Percentiles rank a stretch among this genome's conserved stretches.
phyloP scores from a whole-genome alignment of 2,888 invertebrate species.

The Thelaira solivaga region DNA sequence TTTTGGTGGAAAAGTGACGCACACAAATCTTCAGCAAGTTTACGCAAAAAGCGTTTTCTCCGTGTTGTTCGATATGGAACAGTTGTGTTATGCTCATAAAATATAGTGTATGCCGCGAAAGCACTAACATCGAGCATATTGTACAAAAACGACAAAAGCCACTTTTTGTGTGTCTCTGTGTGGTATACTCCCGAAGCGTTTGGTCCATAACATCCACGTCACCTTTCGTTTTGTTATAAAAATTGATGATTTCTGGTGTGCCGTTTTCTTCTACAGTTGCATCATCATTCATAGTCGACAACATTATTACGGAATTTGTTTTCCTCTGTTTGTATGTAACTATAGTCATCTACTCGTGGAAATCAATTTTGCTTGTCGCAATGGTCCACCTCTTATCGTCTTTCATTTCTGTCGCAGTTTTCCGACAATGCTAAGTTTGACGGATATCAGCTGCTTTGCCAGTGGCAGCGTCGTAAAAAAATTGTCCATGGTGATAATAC shows the following conservation, averaged over 20 bases:
- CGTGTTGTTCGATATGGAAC: constrained; percentile 27
- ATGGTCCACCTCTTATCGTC: not conserved
- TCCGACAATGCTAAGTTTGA: not conserved
- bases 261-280: not conserved
- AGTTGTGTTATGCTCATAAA: constrained; percentile 36
- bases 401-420: not conserved
- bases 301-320: not conserved
- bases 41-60: constrained; percentile 21
- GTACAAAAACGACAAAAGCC: too few relatives aligned
- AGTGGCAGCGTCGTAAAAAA: not conserved
- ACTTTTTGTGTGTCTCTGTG: too few relatives aligned
- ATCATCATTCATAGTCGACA: not conserved
- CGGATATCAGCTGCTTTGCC: not conserved
- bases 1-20: constrained; percentile 12
- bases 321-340: not conserved
- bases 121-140: too few relatives aligned
- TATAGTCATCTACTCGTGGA: not conserved
- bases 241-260: constrained; percentile 30
- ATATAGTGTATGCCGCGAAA: not conserved
- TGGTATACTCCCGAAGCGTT: not conserved
- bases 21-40: not conserved
- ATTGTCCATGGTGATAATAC: not conserved
- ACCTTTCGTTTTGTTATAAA: not conserved
- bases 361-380: not conserved
- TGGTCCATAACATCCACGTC: constrained; percentile 30